These are phyloP conservation scores for Aphelinus certus DNA, from an alignment of 1,140 invertebrate genomes.

Conservation along the genomic window DNA sequence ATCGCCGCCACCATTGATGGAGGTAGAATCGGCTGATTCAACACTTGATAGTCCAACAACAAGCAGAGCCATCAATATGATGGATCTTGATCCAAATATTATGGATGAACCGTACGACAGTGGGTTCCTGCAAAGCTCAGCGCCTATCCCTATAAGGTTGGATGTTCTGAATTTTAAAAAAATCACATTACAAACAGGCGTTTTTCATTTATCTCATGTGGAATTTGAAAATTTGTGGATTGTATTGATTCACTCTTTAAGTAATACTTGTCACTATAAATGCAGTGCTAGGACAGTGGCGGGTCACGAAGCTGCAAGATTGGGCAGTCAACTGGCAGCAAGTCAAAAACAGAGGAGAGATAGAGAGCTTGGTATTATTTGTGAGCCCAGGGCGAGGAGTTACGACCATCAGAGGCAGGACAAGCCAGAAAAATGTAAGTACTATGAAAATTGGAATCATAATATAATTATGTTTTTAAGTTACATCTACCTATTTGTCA, in stretches of 20 bases:
- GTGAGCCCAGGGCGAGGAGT: conserved; percentile 70
- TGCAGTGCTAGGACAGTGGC: conserved; percentile 75
- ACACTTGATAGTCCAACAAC: conserved; percentile 60
- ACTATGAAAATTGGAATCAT: not conserved
- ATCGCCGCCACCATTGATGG: conserved; percentile 52
- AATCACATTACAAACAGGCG: too few species aligned
- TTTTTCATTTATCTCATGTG: not conserved
- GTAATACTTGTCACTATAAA: too few species aligned
- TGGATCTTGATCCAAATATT: conserved; percentile 63
- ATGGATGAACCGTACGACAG: conserved; percentile 65
- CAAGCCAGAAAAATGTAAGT: conserved; percentile 69
- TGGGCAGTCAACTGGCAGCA: conserved; percentile 76
- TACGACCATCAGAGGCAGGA: conserved; percentile 71
- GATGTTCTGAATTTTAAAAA: not conserved
- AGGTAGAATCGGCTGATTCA: conserved; percentile 43
- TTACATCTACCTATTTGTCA: too few species aligned
- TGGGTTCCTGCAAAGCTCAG: conserved; percentile 62
- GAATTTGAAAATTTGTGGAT: not conserved
- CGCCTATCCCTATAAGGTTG: conserved; percentile 64
- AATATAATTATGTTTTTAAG: too few species aligned
- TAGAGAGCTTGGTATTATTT: conserved; percentile 58
- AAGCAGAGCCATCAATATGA: conserved; percentile 63
- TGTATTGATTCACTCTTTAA: not conserved
- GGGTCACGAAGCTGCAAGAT: conserved; percentile 78
- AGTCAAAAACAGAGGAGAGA: conserved; percentile 66